These are phyloP conservation scores for Trimorus sp. DNA, from an alignment of 2,888 invertebrate species.

Conservation along the genomic window DNA sequence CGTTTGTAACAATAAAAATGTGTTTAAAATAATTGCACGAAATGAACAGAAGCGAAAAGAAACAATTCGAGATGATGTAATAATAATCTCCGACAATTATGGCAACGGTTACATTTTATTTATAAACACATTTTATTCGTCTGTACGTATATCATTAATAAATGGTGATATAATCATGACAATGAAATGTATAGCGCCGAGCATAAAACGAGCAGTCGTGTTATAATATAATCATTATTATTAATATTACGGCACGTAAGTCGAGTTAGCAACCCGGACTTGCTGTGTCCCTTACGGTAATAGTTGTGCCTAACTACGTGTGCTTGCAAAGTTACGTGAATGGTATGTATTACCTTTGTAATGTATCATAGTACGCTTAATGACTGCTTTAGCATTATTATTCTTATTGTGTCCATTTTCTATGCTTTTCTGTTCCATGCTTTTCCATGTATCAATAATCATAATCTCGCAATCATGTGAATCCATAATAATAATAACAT, in stretches of 20 bases:
- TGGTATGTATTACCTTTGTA: constrained; percentile 67
- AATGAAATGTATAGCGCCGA: constrained; percentile 81
- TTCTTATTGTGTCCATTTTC: constrained; percentile 58
- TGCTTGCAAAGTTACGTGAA: constrained; percentile 75
- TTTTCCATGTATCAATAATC: constrained; percentile 68
- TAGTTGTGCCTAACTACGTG: constrained; percentile 76
- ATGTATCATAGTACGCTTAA: constrained; percentile 28
- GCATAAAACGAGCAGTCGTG: constrained; percentile 80
- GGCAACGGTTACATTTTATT: constrained; percentile 72
- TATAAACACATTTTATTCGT: constrained; percentile 81
- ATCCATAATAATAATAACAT: constrained; percentile 67
- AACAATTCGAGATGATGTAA: constrained; percentile 18
- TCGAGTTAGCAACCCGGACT: constrained; percentile 68
- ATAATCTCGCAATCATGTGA: constrained; percentile 72
- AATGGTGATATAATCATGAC: constrained; percentile 81
- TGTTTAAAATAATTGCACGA: background rate
- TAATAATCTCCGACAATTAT: constrained; percentile 53
- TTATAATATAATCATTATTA: constrained; percentile 77
- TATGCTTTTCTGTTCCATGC: constrained; percentile 38
- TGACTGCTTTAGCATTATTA: constrained; percentile 12
- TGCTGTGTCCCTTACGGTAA: constrained; percentile 71
- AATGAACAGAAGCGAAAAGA: constrained; percentile 3
- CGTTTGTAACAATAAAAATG: constrained; percentile 7
- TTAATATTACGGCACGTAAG: constrained; percentile 71
- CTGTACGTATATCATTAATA: constrained; percentile 79